These are phyloP conservation scores for Brachyalestes nurse DNA, from an alignment of 2,797 vertebrate genomes.

Conservation along the genomic window DNA sequence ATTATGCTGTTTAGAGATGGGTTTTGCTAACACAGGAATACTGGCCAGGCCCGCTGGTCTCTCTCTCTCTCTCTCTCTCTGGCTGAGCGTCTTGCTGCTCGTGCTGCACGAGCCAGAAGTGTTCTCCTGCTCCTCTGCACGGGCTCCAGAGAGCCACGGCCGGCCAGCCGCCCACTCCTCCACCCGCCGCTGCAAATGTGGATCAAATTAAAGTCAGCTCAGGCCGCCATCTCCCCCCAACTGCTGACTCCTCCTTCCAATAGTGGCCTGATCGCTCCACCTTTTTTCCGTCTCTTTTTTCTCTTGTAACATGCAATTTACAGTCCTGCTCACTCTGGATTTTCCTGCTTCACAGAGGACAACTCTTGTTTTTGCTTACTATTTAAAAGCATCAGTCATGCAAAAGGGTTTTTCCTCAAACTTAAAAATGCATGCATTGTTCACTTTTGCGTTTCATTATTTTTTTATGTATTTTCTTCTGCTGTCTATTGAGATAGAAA, in stretches of 20 bases:
- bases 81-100: slow-evolving; percentile 27
- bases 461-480: background rate
- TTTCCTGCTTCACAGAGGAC: slow-evolving; percentile 27
- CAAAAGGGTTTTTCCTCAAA: slow-evolving; percentile 5
- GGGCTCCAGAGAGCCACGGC: slow-evolving; percentile 31
- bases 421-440: background rate
- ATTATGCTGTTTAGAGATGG: slow-evolving; percentile 39
- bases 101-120: slow-evolving; percentile 55
- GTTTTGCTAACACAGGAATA: slow-evolving; percentile 36
- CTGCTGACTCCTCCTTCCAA: slow-evolving; percentile 45
- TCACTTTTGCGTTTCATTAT: background rate
- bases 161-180: slow-evolving; percentile 36
- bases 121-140: slow-evolving; percentile 50
- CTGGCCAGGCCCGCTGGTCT: slow-evolving; percentile 45
- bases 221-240: slow-evolving; percentile 66
- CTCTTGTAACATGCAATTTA: slow-evolving; percentile 31
- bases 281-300: slow-evolving; percentile 26
- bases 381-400: background rate
- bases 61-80: slow-evolving; percentile 15
- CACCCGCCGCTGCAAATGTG: slow-evolving; percentile 67
- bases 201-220: slow-evolving; percentile 74
- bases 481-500: background rate
- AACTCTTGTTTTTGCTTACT: background rate
- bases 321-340: slow-evolving; percentile 19
- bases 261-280: slow-evolving; percentile 37